Base-by-base conservation (phyloP, 2,888 invertebrate species). In the Metacarcinus magister region DNA sequence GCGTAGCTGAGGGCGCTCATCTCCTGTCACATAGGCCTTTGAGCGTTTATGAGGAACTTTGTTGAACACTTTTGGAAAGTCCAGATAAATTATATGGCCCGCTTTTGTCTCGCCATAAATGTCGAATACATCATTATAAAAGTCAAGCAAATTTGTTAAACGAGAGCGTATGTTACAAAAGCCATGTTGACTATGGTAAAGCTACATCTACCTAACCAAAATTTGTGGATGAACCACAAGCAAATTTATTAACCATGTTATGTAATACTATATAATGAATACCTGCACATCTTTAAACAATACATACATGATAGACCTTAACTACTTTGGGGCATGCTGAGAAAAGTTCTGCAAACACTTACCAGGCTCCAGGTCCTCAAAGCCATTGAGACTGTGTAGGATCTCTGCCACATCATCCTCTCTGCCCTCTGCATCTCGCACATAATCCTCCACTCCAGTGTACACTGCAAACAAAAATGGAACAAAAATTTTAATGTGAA, bases 311-410 rank as follows among this genome's bases (percentile, higher is more conserved):
- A 75, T 75, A 8, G 23, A 75, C 7, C 28, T 75, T 28, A 8
- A 28, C 75, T 28, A 75, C 23, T 28, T 10, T 75, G n/a, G n/a
- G 3, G 10, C n/a, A 28, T n/a, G 60, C 2, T n/a, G 23, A 75
- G 75, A 28, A 75, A 75, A 75, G 4, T 1, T 75, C 23, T 28
- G 28, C 75, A 75, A 0, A 75, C 5, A 28, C 28, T 67, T 19
- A 97, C 97, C 97, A 67, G 97, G 97, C 75, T 97, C 97, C 7
- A 97, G 95, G 75, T 96, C 96, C 39, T 97, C 97, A 91, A 97
- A 92, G 32, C 96, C 96, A 94, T 95, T 97, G 7, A 97, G 96
- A 90, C 96, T 96, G 87, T 96, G 94, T 82, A 97, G 95, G 46
- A 96, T 94, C 89, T 96, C 96, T 43, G 96, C 94, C 93, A 97